Base-by-base conservation (phyloP, 2,797 vertebrate species). In the Arnoldichthys spilopterus region DNA sequence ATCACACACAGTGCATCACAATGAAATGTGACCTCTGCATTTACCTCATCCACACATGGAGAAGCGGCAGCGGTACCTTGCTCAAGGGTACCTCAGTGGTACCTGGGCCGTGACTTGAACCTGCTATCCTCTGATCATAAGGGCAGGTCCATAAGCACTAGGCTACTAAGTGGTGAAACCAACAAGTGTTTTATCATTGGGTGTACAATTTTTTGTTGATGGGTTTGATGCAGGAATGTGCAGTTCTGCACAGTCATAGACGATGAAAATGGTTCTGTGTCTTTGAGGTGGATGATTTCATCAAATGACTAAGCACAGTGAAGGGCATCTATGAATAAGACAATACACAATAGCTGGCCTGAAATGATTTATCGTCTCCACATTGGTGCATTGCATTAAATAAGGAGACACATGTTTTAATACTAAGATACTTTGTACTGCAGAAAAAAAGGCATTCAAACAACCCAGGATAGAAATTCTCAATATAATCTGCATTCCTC, bases 261-360 rank as follows among this genome's bases (percentile, higher is more conserved):
- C 43, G 13, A 45, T 6, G 12, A 20, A n/a, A 4, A 53, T 53
- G 49, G 53, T 6, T 0, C 30, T 18, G 28, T 40, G 56, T 40
- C 12, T 72, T 28, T 45, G 32, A 43, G 26, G 56, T 28, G 28
- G 34, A 51, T 77, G 26, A 59, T 59, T 64, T 63, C 82, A 91
- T 91, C 90, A 47, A 47, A 47, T 47, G 34, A 85, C 88, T 90
- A 89, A 88, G 89, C 88, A 83, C 89, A 90, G 74, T 89, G 88
- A 92, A 91, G 87, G 87, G 88, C 89, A 90, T 90, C 88, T 88
- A 89, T 90, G 85, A 90, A 90, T 87, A 40, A 67, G 87, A 89
- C 89, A 24, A 40, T 9, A 87, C 62, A 56, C 80, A 87, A 88
- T 86, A 90, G 88, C 89, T 40, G 78, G 81, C 73, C 79, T 45